Conservation (phyloP, 1,140 invertebrate genomes). For the Aricia agestis region DNA sequence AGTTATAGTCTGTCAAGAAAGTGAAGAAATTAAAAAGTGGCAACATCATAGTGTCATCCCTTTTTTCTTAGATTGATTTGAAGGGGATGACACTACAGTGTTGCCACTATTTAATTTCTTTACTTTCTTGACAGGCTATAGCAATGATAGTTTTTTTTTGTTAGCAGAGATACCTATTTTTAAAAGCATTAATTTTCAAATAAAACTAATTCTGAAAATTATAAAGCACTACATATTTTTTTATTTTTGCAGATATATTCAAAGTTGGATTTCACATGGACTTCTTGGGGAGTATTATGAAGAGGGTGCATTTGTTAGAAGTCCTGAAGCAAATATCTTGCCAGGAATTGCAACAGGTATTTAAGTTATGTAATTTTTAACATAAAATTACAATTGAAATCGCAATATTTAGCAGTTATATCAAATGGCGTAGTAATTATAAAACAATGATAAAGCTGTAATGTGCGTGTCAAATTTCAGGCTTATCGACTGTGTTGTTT, state of each 20-base stretch:
- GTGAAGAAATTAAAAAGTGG: no score
- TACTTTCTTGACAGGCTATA: no score
- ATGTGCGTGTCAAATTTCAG: constrained; percentile 68
- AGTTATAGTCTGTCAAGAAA: no score
- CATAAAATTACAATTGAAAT: neutral
- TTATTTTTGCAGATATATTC: constrained; percentile 77
- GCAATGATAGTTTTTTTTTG: no score
- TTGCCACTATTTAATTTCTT: no score
- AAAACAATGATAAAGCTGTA: neutral
- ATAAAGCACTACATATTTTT: no score
- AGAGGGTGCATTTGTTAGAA: constrained; percentile 87
- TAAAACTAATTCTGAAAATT: no score
- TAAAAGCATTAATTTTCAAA: neutral
- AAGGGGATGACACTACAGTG: no score
- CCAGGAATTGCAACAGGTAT: constrained; percentile 89
- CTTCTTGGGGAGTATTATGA: constrained; percentile 87
- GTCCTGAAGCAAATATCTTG: constrained; percentile 85
- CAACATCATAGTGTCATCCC: no score
- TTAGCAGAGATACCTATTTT: no score
- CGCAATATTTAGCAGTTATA: constrained; percentile 3
- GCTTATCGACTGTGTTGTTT: constrained; percentile 90
- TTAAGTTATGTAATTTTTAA: neutral
- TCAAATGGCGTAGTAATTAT: neutral
- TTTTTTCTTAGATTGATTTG: no score
- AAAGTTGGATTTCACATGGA: constrained; percentile 83